Evolutionary conservation across 2,888 invertebrate genomes (phyloP).

Genomic region (Belgica antarctica): DNA sequence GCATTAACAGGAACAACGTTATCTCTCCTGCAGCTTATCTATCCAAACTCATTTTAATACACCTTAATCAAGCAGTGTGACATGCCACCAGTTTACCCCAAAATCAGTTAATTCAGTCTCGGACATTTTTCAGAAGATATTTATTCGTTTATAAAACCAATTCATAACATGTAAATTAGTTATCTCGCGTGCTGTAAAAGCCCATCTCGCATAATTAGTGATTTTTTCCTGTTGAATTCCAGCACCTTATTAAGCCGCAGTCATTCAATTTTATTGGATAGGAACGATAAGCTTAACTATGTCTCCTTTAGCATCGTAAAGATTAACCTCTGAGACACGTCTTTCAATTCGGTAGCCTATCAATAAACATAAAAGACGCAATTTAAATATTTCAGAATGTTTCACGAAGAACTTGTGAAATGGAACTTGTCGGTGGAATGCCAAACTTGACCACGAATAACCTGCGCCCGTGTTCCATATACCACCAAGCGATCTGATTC

Average conservation of each 20-base stretch:
- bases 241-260: neutral
- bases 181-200: neutral
- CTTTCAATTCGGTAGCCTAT: conserved; percentile 19
- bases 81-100: too few relatives aligned
- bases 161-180: conserved; percentile 27
- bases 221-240: neutral
- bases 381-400: conserved; percentile 10
- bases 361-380: conserved; percentile 4
- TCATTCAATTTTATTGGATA: neutral
- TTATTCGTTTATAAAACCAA: too few relatives aligned
- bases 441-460: conserved; percentile 5
- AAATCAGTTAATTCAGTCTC: too few relatives aligned
- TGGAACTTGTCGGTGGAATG: neutral
- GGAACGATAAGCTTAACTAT: neutral
- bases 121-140: too few relatives aligned
- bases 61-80: too few relatives aligned
- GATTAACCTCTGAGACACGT: neutral
- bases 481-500: neutral
- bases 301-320: conserved; percentile 3
- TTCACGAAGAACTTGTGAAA: neutral
- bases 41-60: too few relatives aligned
- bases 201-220: conserved; percentile 5
- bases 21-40: too few relatives aligned
- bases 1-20: too few relatives aligned
- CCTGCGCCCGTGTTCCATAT: neutral